Conservation (phyloP, 2,113 vertebrate genomes). For the Chaetura pelagica region DNA sequence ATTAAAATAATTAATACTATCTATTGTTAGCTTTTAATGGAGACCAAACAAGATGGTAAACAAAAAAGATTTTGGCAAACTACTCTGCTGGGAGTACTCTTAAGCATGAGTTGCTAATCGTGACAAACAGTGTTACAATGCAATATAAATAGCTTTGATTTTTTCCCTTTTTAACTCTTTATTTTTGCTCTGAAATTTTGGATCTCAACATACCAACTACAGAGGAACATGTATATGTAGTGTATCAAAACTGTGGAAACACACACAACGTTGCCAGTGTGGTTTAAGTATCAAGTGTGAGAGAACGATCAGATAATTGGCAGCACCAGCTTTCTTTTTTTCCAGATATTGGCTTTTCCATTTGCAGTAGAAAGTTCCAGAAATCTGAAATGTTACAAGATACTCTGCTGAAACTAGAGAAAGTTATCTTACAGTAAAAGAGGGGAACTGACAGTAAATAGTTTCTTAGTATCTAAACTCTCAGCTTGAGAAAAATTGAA, state of each 20-base stretch:
- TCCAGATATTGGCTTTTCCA: conserved; percentile 38
- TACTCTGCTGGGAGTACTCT: background rate
- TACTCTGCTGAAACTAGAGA: conserved; percentile 49
- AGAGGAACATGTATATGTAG: background rate
- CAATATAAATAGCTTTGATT: background rate
- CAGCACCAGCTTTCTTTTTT: conserved; percentile 6
- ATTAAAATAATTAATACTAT: background rate
- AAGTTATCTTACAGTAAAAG: conserved; percentile 57
- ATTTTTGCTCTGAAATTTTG: background rate
- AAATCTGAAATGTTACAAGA: conserved; percentile 45
- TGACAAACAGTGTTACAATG: background rate
- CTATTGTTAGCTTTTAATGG: background rate
- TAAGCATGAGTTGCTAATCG: background rate
- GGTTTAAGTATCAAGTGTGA: conserved; percentile 21
- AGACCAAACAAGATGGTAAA: background rate
- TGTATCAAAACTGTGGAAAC: background rate
- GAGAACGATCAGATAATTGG: conserved; percentile 26
- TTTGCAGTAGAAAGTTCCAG: conserved; percentile 39
- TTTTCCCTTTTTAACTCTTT: background rate
- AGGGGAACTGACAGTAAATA: conserved; percentile 50
- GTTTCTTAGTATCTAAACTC: conserved; percentile 57
- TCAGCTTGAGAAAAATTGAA: conserved; percentile 60
- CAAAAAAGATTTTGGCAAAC: background rate
- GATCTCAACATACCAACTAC: background rate
- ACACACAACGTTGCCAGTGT: background rate